Conservation (phyloP, 2,113 vertebrate genomes). For the Greenwoodochromis staneri region DNA sequence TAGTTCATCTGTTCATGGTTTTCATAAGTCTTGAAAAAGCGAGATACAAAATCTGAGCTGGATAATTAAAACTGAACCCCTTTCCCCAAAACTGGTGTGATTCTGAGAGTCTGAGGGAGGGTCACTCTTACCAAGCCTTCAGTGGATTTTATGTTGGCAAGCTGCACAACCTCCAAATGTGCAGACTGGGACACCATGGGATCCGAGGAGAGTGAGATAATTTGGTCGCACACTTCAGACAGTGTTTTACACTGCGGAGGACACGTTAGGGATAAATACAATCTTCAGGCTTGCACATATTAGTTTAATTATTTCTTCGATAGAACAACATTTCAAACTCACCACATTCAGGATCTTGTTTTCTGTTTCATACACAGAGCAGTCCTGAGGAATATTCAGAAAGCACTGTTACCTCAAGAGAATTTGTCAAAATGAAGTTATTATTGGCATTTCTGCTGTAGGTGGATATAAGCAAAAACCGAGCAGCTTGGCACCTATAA, state of each 20-base stretch:
- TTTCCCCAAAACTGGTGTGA: not conserved
- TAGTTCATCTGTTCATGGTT: not conserved
- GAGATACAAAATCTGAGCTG: not conserved
- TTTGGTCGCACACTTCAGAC: slow-evolving; percentile 95
- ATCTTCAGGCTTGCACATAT: not conserved
- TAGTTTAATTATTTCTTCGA: not conserved
- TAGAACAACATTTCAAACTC: slow-evolving; percentile 25
- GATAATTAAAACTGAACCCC: not conserved
- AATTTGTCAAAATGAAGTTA: slow-evolving; percentile 60
- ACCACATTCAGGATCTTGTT: slow-evolving; percentile 73
- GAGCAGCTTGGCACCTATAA: slow-evolving; percentile 64
- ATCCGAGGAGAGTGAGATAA: slow-evolving; percentile 84
- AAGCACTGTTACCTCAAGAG: slow-evolving; percentile 51
- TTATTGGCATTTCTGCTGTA: slow-evolving; percentile 62
- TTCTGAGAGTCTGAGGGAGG: not conserved
- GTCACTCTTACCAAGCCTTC: slow-evolving; percentile 90
- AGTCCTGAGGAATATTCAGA: slow-evolving; percentile 62
- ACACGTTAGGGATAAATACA: not conserved
- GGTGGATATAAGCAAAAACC: slow-evolving; percentile 61
- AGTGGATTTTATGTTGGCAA: slow-evolving; percentile 87
- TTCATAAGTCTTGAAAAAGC: not conserved
- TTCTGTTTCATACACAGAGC: slow-evolving; percentile 68
- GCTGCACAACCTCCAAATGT: slow-evolving; percentile 87
- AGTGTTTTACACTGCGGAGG: slow-evolving; percentile 85
- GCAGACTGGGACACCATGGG: slow-evolving; percentile 93